Evolutionary conservation across 2,888 invertebrate genomes (phyloP).

Genomic region (Ellobium chinense): DNA sequence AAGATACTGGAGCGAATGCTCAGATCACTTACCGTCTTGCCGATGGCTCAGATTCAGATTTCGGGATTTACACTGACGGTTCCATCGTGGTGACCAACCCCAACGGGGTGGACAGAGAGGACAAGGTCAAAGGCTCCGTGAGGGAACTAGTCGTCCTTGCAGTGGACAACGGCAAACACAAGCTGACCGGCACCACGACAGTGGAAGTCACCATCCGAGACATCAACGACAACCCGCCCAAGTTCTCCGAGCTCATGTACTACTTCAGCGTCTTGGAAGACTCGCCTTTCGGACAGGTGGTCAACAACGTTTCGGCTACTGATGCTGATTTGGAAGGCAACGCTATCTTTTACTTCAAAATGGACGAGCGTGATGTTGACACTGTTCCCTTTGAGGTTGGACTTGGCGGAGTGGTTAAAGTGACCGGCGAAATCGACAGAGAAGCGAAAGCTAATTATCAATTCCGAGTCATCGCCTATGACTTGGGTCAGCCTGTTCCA

Average conservation of each 20-base stretch:
- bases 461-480: slow-evolving; percentile 69
- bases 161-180: slow-evolving; percentile 55
- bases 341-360: slow-evolving; percentile 44
- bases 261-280: slow-evolving; percentile 48
- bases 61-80: slow-evolving; percentile 40
- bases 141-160: slow-evolving; percentile 56
- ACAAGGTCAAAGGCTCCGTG: slow-evolving; percentile 24
- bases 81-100: slow-evolving; percentile 32
- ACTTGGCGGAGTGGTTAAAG: slow-evolving; percentile 90
- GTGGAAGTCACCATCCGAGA: slow-evolving; percentile 49
- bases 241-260: slow-evolving; percentile 44
- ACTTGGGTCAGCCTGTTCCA: slow-evolving; percentile 54
- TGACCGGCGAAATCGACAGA: slow-evolving; percentile 91
- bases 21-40: slow-evolving; percentile 42
- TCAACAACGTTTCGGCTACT: slow-evolving; percentile 46
- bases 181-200: slow-evolving; percentile 57
- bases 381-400: slow-evolving; percentile 45
- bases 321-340: slow-evolving; percentile 49
- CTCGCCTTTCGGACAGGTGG: slow-evolving; percentile 14
- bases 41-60: slow-evolving; percentile 22
- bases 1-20: slow-evolving; percentile 51
- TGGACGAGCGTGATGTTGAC: slow-evolving; percentile 25
- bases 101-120: slow-evolving; percentile 35
- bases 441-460: slow-evolving; percentile 68
- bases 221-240: slow-evolving; percentile 53